Conservation (phyloP, 2,113 vertebrate genomes). For the Pelecanus crispus region DNA sequence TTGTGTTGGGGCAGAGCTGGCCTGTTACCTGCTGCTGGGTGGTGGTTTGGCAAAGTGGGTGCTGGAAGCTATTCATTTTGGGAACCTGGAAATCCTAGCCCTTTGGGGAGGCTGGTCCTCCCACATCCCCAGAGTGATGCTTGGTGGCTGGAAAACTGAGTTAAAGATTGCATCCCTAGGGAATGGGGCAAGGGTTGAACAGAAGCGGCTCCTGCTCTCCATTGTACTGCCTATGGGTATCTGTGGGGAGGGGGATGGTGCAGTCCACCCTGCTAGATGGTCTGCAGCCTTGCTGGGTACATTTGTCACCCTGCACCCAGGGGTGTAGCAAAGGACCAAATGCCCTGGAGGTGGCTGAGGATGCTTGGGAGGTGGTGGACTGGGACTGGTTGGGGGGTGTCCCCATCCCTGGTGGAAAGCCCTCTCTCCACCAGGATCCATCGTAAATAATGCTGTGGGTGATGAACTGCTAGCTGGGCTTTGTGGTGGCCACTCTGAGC, state of each 20-base stretch:
- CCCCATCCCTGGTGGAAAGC: background rate
- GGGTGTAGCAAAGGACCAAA: background rate
- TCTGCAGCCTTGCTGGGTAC: fast-evolving
- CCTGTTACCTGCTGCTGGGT: background rate
- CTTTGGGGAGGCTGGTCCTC: background rate
- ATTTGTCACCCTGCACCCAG: background rate
- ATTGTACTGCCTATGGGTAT: fast-evolving
- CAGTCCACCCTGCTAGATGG: background rate
- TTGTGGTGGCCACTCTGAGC: background rate
- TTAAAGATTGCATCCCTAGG: background rate
- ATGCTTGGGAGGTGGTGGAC: background rate
- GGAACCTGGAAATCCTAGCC: background rate
- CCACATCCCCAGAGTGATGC: background rate
- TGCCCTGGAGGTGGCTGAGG: background rate
- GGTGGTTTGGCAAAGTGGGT: background rate
- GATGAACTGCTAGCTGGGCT: background rate
- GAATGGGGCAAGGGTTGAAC: background rate
- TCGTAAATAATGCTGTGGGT: background rate
- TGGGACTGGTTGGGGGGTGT: background rate
- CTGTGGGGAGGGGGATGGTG: fast-evolving
- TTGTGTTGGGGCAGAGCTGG: background rate
- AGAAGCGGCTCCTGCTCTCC: background rate
- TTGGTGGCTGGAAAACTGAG: background rate
- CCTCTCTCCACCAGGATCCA: background rate
- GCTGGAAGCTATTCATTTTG: fast-evolving